Base-by-base conservation (phyloP, 2,797 vertebrate genomes). In the Lacerta bilineata region DNA sequence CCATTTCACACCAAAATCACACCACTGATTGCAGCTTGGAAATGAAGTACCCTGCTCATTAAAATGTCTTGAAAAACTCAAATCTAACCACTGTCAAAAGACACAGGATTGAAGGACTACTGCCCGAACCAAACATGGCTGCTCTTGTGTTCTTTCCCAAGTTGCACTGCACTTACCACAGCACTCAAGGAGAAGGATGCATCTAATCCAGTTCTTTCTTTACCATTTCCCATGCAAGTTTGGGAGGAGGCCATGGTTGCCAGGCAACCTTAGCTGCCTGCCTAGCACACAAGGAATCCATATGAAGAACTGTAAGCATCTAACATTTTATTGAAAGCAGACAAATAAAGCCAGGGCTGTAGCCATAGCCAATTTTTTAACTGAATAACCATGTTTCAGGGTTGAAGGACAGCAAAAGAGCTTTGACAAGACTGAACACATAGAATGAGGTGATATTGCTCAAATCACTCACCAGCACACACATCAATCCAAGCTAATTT, bases 151-250 rank as follows among this genome's bases (percentile, higher is more conserved):
- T 64, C 74, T 66, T 77, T 85, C 46, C 36, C 29, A n/a, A 36
- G 29, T 66, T 66, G 5, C 11, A 6, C 27, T 66, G 8, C 29
- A 77, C 59, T 78, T 39, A 46, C 59, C 17, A 78, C 27, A 43
- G 39, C 27, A 66, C 15, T 77, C 55, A 23, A 18, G 59, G 39
- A 46, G 39, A 68, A 41, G 2, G 2, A 46, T 8, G 72, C 36
- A 75, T 41, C 13, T 85, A 68, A 5, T 13, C 39, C 29, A 68
- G 5, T 66, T 23, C 61, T 85, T 78, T 20, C 72, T 50, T 8
- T 55, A 74, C 20, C n/a, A 25, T 46, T 85, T 77, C 39, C 50
- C 74, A 66, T 11, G 74, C 39, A 85, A 77, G 39, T n/a, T 85
- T 36, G 27, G 25, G 59, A 41, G 74, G 50, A 77, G 74, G 29